Base-by-base conservation (phyloP, 2,888 invertebrate species). In the Phanerotoma sp. region DNA sequence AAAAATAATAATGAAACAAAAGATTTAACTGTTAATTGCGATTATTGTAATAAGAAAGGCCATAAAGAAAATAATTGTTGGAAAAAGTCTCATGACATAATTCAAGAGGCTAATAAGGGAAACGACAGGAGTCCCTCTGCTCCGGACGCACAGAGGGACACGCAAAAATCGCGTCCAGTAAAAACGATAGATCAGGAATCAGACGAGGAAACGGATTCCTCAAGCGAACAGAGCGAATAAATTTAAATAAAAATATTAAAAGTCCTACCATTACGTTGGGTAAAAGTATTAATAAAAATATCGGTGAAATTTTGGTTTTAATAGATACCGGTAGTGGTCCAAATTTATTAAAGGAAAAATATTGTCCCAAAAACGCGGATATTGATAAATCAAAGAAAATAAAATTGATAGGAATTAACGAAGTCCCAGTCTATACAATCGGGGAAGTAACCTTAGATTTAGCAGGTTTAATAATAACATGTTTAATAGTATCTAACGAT, bases 241-340 rank as follows among this genome's bases (percentile, higher is more conserved):
- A 54, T 5, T 13, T 57, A 30, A 55, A 32, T 40, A 22, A 46
- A 30, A 35, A 46, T 6, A 55, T 20, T 46, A 33, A 41, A 4
- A 47, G 18, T 28, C 20, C 33, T 1, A 38, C 40, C 16, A 20
- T 37, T 7, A 28, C 13, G 10, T 3, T 49, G 15, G 33, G 21
- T 20, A 4, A 18, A 2, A 49, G 40, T 18, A 13, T 21, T 5
- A 40, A n/a, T 5, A 9, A 37, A 4, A 15, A 37, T 3, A 10
- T 16, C 2, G 5, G 33, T 11, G 13, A 41, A 4, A 38, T 60
- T 5, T 13, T 32, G 2, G 13, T 60, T 4, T 54, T 58, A 46
- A 22, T 58, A 21, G 49, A 58, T n/a, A 56, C 58, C 0, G 56
- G 54, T 2, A 54, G 54, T 3, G 51, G 56, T 11, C 60, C 57